Conservation (phyloP, 1,140 invertebrate species). For the Hypothenemus hampei region DNA sequence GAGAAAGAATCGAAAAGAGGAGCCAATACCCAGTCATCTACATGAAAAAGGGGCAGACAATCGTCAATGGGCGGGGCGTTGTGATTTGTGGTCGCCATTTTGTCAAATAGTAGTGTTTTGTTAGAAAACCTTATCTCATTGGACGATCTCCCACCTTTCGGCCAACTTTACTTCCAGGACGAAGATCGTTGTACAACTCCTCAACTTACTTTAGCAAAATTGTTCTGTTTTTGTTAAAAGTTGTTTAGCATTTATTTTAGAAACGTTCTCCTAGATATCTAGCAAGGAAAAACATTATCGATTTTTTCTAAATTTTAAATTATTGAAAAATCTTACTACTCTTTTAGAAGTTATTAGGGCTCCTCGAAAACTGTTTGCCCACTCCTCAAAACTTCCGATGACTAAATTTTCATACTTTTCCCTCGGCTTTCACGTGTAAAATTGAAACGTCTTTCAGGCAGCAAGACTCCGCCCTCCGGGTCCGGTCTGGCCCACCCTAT, state of each 20-base stretch:
- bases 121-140: conserved; percentile 46
- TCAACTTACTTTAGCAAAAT: conserved; percentile 11
- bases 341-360: conserved; percentile 1
- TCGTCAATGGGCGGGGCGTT: conserved; percentile 44
- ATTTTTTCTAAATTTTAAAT: too few species aligned
- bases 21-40: conserved; percentile 45
- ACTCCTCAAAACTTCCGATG: conserved; percentile 19
- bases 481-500: conserved; percentile 17
- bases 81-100: conserved; percentile 49
- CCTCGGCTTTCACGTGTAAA: conserved; percentile 26
- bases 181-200: conserved; percentile 1
- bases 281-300: too few species aligned
- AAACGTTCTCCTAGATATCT: too few species aligned
- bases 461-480: conserved; percentile 24
- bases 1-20: conserved; percentile 42
- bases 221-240: too few species aligned
- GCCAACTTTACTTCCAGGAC: conserved; percentile 13
- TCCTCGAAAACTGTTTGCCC: conserved; percentile 17
- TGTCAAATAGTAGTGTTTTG: conserved; percentile 50
- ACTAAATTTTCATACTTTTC: conserved; percentile 26
- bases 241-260: too few species aligned
- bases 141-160: conserved; percentile 45
- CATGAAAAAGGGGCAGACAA: conserved; percentile 47
- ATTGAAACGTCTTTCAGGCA: conserved; percentile 39
- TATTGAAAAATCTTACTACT: too few species aligned